Conservation (phyloP, 2,113 vertebrate genomes). For the Apodemus speciosus region DNA sequence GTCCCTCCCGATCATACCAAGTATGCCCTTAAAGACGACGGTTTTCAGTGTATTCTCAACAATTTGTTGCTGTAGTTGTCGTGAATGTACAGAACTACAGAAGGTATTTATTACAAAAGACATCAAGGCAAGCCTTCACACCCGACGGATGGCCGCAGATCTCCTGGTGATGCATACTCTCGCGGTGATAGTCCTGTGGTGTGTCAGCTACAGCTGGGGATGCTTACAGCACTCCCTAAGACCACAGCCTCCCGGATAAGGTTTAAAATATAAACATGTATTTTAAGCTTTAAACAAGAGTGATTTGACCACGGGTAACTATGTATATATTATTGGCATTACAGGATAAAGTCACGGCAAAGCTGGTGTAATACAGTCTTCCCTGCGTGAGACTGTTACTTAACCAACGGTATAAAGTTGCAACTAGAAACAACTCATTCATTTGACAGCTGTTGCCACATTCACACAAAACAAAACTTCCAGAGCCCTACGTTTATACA, state of each 20-base stretch:
- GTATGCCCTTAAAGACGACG: background rate
- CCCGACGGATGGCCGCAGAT: background rate
- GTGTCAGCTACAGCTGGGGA: background rate
- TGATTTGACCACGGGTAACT: slow-evolving; percentile 18
- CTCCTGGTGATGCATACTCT: background rate
- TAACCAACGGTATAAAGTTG: background rate
- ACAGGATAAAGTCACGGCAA: background rate
- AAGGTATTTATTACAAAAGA: background rate
- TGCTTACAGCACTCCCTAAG: background rate
- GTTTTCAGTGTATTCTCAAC: background rate
- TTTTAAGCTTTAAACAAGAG: slow-evolving; percentile 30
- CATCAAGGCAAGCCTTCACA: background rate
- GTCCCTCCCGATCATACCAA: background rate
- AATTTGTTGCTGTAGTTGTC: background rate
- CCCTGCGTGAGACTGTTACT: background rate
- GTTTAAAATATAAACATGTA: slow-evolving; percentile 12
- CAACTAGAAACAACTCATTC: slow-evolving; percentile 10
- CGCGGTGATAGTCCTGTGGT: background rate
- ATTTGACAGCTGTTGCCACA: slow-evolving; percentile 30
- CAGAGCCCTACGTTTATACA: slow-evolving; percentile 15
- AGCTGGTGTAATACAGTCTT: background rate
- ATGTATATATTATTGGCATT: background rate
- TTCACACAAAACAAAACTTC: background rate
- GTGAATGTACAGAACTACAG: background rate
- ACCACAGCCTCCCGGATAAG: background rate